Evolutionary conservation across 37 sponge, comb jelly and placozoan species (phyloP), one percentile per base, ranked within the genome.

Genomic region (Mnemiopsis leidyi): DNA sequence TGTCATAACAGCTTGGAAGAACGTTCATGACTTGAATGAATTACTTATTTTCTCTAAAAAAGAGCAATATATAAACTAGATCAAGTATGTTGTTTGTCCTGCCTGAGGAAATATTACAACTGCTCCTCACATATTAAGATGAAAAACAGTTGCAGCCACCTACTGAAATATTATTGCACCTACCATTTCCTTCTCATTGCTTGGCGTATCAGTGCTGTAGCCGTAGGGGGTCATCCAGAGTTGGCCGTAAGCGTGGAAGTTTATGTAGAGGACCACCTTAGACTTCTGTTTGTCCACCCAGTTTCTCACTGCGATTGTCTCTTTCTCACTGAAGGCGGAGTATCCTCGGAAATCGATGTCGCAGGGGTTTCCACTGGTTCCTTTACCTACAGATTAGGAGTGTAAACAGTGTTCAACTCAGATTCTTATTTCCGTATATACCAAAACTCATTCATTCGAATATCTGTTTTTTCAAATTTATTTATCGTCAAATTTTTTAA

Each of bases 211-310:
- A 0, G 35, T 20, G 67, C 90, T 39, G 90, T 85, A 85, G 3
- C 90, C 90, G 23, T 32, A 85, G 0, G 90, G 90, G 23, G 90
- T 85, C 90, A 85, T 85, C 90, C 90, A 85, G 61, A 85, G 61
- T 30, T 85, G 90, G 5, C 90, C 90, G 67, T 85, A 85, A 5
- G 90, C 90, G 67, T 85, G 90, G 90, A 85, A 85, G 61, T 85
- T 85, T 9, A 85, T 38, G 67, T 85, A 85, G 23, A 85, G 24
- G 1, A 38, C 29, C 1, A 85, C 25, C 3, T 38, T 36, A 1
- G 13, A 21, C 61, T 32, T 36, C 13, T 85, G 5, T 25, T 9
- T 25, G 13, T 85, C 67, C 24, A 85, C 67, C 90, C 90, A 85
- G 1, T 85, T 37, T 2, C 29, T 1, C 9, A 38, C 90, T 13